Percentiles rank a stretch among this genome's conserved stretches.
Conservation (phyloP, 2,113 vertebrate species). For the Cyphomyrus discorhynchus region DNA sequence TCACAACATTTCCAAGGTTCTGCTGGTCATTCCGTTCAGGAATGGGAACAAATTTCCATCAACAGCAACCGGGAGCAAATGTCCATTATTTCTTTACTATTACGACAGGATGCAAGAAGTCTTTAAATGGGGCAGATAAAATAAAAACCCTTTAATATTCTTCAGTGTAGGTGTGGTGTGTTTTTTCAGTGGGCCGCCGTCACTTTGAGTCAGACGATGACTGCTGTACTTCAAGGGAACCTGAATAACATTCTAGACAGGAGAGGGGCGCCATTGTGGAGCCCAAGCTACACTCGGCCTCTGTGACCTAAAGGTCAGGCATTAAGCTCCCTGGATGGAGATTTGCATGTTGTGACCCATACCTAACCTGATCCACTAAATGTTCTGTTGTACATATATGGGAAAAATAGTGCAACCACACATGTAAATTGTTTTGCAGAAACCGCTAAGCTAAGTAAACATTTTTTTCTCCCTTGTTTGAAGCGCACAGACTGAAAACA, state of each 20-base stretch:
- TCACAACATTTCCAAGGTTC: not conserved
- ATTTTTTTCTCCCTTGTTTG: not conserved
- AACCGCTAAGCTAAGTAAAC: not conserved
- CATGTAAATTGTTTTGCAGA: not conserved
- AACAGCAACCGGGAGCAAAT: not conserved
- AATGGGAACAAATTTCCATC: not conserved
- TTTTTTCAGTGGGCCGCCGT: not conserved
- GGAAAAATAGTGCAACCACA: not conserved
- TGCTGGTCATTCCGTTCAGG: not conserved
- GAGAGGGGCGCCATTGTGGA: not conserved
- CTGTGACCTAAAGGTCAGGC: not conserved
- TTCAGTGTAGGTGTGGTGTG: not conserved
- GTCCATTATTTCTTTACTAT: not conserved
- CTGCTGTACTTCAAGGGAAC: not conserved
- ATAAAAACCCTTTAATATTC: not conserved
- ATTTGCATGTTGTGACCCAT: not conserved
- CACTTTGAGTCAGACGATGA: not conserved
- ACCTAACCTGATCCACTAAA: not conserved
- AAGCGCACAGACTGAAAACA: conserved; percentile 1
- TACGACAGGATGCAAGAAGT: not conserved
- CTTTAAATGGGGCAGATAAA: not conserved
- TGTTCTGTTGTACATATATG: not conserved
- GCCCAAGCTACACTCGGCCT: not conserved
- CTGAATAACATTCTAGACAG: not conserved
- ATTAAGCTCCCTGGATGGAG: not conserved